These are phyloP conservation scores for Goniozus legneri DNA, from an alignment of 1,140 invertebrate species.

Conservation along the genomic window DNA sequence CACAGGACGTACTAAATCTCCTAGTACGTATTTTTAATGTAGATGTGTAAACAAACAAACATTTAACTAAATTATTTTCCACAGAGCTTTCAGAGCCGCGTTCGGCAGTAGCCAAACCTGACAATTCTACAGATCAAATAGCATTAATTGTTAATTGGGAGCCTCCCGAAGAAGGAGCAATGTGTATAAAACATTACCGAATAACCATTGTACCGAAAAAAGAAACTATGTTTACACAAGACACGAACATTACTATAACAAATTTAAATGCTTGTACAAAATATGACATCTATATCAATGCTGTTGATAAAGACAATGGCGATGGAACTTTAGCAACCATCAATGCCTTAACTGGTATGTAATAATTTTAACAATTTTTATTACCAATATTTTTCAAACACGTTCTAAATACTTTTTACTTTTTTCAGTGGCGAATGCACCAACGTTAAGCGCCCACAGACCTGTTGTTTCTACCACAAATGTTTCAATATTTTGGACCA, in stretches of 20 bases:
- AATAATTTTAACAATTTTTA: neutral
- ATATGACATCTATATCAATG: constrained; percentile 26
- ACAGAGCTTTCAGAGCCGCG: constrained; percentile 24
- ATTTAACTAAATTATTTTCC: constrained; percentile 2
- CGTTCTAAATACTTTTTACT: neutral
- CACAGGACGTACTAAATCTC: constrained; percentile 21
- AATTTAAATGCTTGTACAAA: constrained; percentile 24
- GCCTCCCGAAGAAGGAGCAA: constrained; percentile 18
- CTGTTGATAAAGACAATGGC: constrained; percentile 18
- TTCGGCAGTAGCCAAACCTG: constrained; percentile 2
- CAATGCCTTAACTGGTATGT: constrained; percentile 12
- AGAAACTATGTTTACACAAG: constrained; percentile 4
- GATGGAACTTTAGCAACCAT: constrained; percentile 3
- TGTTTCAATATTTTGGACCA: constrained; percentile 25
- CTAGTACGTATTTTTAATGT: constrained; percentile 20
- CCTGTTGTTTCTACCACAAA: neutral
- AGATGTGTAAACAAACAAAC: neutral
- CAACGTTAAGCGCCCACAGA: neutral
- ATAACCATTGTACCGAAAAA: constrained; percentile 15
- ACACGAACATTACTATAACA: constrained; percentile 17
- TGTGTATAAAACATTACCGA: constrained; percentile 30
- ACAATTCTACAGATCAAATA: constrained; percentile 14
- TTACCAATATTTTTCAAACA: neutral
- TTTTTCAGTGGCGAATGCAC: constrained; percentile 17
- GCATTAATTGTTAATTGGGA: constrained; percentile 29